Base-by-base conservation (phyloP, 2,113 vertebrate genomes). In the Callipepla squamata region DNA sequence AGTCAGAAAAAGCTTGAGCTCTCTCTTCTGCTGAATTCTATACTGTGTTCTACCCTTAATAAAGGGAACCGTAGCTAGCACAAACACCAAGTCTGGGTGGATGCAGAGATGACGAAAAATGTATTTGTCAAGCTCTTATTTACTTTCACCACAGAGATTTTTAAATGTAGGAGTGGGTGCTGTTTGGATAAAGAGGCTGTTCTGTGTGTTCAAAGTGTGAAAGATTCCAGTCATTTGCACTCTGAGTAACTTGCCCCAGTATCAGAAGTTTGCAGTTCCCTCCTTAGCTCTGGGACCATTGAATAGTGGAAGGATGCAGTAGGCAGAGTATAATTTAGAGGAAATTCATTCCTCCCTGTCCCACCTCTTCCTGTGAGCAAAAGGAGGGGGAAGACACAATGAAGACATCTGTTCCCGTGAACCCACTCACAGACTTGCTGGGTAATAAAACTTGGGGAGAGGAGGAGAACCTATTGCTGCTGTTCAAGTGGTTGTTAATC, bases 391-490 rank as follows among this genome's bases (percentile, higher is more conserved):
- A 73, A 82, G 58, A 58, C 68, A 95, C 92, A 95, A 93, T 94
- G 50, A 86, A 89, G 95, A 95, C 96, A 96, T 96, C 96, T 96
- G 96, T 94, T 96, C 79, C 82, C 94, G 94, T 85, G 93, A 95
- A 91, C 85, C 80, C 58, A 70, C 80, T 94, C 81, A 70, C 80
- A 87, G 50, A n/a, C 45, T 94, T 92, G 22, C 80, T 79, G 72
- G 63, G 68, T 87, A 89, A 80, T 90, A 92, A 87, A 90, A 92
- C 59, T 26, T 38, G 48, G 61, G 44, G 75, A 89, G 50, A 88
- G 89, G 55, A 80, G 92, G 57, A 89, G 69, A 80, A 84, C 66
- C 79, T 86, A n/a, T 13, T 79, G 75, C 80, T 82, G 61, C 72
- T 61, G 15, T 69, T 92, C 38, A 30, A 91, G 87, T 73, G 93